Evolutionary conservation across 2,797 vertebrate species (phyloP).

Genomic region (Agapornis canus): DNA sequence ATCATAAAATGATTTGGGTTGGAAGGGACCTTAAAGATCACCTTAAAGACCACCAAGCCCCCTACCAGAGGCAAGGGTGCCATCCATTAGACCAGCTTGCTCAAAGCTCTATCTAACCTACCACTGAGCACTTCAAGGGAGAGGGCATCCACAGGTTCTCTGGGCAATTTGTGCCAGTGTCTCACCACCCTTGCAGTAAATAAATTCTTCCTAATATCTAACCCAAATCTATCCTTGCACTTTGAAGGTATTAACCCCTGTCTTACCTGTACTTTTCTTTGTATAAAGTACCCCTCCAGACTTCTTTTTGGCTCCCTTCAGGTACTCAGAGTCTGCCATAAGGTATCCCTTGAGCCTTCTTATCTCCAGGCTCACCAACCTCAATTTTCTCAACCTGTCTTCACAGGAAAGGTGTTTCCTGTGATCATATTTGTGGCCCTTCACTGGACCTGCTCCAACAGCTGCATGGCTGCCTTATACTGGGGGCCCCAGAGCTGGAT

Average conservation of each 20-base stretch:
- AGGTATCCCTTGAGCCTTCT: neutral
- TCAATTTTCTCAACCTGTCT: too few relatives aligned
- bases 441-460: neutral
- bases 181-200: neutral
- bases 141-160: neutral
- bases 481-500: neutral
- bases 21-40: neutral
- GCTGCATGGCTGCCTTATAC: neutral
- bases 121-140: neutral
- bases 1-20: neutral
- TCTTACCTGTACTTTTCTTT: neutral
- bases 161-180: neutral
- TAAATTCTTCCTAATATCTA: neutral
- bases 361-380: neutral
- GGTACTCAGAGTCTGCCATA: neutral
- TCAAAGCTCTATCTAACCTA: neutral
- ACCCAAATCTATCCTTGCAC: neutral
- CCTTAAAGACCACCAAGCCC: too few relatives aligned
- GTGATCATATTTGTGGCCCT: too few relatives aligned
- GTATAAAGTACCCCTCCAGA: neutral
- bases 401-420: too few relatives aligned
- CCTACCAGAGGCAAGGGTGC: neutral
- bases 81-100: neutral
- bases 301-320: neutral
- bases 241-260: neutral